phyloP scores from a whole-genome alignment of 2,113 vertebrate species.

The Phylloscopus whistleri region DNA sequence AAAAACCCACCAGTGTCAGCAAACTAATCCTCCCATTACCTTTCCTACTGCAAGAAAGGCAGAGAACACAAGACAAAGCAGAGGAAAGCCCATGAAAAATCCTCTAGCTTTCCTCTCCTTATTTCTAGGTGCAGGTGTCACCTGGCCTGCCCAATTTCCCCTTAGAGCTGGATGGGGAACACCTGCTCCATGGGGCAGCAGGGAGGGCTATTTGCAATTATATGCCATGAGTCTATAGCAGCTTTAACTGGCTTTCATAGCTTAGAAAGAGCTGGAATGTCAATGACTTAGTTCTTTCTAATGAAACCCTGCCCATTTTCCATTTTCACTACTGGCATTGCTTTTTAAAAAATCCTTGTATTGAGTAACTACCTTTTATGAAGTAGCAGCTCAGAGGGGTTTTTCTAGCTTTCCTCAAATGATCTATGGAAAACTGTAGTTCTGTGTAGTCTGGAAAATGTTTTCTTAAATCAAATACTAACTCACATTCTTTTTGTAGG shows the following conservation, averaged over 20 bases:
- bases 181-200: neutral
- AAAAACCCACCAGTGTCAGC: accelerated
- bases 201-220: neutral
- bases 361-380: neutral
- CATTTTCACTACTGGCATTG: neutral
- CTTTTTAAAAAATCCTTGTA: neutral
- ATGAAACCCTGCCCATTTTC: neutral
- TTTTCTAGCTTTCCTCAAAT: neutral
- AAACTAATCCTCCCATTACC: neutral
- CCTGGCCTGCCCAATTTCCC: neutral
- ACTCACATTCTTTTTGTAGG: neutral
- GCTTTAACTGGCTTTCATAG: neutral
- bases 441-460: neutral
- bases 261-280: neutral
- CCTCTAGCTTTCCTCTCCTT: accelerated
- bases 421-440: neutral
- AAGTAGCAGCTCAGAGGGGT: neutral
- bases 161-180: neutral
- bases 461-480: neutral
- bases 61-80: accelerated
- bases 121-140: neutral
- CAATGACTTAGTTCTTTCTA: neutral
- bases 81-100: accelerated
- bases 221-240: neutral
- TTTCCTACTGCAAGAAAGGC: accelerated